Base-by-base conservation (phyloP, 2,113 vertebrate species). In the Phyllostomus hastatus region DNA sequence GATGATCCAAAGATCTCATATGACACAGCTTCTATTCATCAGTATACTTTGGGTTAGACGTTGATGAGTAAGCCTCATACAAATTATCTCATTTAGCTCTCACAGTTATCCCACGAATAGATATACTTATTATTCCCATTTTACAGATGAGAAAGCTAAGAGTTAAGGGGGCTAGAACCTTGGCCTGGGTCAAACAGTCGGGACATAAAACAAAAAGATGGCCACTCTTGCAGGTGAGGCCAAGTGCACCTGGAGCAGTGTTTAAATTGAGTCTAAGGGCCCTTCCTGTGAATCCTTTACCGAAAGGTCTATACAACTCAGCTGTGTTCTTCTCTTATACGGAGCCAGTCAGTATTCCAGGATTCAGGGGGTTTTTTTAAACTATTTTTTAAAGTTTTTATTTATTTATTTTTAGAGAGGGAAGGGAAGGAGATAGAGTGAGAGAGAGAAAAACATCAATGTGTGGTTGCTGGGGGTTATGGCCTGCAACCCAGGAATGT, bases 1-100 rank as follows among this genome's bases (percentile, higher is more conserved):
- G 17, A 31, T 78, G 91, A 96, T 96, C 94, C 90, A 96, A 89
- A 97, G 91, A 97, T 88, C 94, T 75, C 80, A 41, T 15, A 59
- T 41, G 46, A 35, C 1, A 41, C 1, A 38, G 19, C 24, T 46
- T 69, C 35, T 41, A 48, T 20, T 76, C 33, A n/a, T 10, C 46
- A 28, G 20, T 43, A 76, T 12, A 11, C 31, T 86, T 26, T 41
- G 28, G 15, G 10, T 61, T 91, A 72, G 61, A 81, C 20, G 20
- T 22, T 35, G 38, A 20, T 66, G n/a, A 14, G 50, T 64, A 69
- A 91, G 17, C 26, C 54, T 33, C 11, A 22, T 20, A 43, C 5
- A 28, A 2, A 54, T 48, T 17, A 54, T n/a, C 57, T 69, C n/a
- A 52, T 41, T 46, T 28, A 82, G 31, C 19, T 35, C 11, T 89